phyloP scores from a whole-genome alignment of 2,113 vertebrate species.

The Aptenodytes forsteri region DNA sequence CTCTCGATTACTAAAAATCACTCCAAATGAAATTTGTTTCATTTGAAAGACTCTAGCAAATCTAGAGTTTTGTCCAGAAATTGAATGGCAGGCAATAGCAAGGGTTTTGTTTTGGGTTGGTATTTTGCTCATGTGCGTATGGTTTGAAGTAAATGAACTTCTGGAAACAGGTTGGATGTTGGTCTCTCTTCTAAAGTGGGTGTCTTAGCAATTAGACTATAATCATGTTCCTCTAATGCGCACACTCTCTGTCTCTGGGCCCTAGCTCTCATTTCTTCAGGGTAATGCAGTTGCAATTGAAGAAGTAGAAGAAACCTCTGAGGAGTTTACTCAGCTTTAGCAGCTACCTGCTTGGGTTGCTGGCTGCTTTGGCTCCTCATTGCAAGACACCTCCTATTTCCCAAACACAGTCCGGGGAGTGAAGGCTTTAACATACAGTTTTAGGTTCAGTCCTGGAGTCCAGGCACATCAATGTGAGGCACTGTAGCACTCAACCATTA shows the following conservation, averaged over 20 bases:
- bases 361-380: neutral
- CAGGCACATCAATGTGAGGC: neutral
- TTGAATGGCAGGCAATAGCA: neutral
- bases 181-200: neutral
- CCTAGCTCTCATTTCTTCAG: neutral
- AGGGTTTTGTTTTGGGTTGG: rapidly evolving
- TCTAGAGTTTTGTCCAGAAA: neutral
- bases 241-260: neutral
- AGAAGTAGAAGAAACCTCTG: neutral
- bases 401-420: rapidly evolving
- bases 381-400: neutral
- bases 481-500: neutral
- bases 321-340: neutral
- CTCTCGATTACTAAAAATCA: neutral
- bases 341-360: neutral
- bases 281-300: neutral
- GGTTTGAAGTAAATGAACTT: neutral
- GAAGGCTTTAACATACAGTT: neutral
- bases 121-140: neutral
- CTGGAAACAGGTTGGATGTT: neutral
- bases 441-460: neutral
- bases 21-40: neutral
- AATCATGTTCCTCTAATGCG: neutral
- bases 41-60: neutral
- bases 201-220: neutral